Evolutionary conservation across 2,888 invertebrate species (phyloP), one percentile per base, ranked within the genome.

Genomic region (Beris morrisii): DNA sequence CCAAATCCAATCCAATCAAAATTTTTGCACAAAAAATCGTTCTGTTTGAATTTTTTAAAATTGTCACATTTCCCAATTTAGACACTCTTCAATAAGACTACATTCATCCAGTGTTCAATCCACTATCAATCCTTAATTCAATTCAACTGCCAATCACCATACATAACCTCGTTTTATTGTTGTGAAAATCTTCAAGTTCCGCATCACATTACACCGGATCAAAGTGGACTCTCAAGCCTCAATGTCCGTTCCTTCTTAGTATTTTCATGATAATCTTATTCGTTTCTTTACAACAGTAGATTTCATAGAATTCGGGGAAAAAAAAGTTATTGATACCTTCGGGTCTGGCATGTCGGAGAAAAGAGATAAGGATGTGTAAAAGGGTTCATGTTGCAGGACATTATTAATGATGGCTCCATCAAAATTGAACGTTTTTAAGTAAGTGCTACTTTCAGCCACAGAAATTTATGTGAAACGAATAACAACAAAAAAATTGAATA

Each of bases 91-190:
- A 22, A 22, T 22, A 22, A 22, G 22, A 22, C 22, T 22, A 2
- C 22, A 22, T 22, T 22, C 22, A 22, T 22, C 22, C 22, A 22
- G 22, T 22, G 22, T 22, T 38, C 38, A 38, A 38, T 38, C 5
- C 38, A 38, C 5, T 7, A 38, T 5, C 38, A 7, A 9, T 13
- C 50, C 15, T 9, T 59, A 59, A 59, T n/a, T 48, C 59, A 13
- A n/a, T 59, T 48, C 59, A 59, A 59, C 59, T 59, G 59, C 48
- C 50, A 59, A 59, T 59, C 59, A 46, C 48, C 38, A 38, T 38
- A 15, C 32, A 59, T 48, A 59, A 48, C 48, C 31, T 48, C 48
- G 13, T 31, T 59, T 59, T 48, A 59, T 59, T 59, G 59, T 59
- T 59, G 48, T 48, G 50, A 59, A 59, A 59, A 59, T 59, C 59